Evolutionary conservation across 2,797 vertebrate genomes (phyloP), one percentile per base, ranked within the genome.

Genomic region (Chelon auratus): DNA sequence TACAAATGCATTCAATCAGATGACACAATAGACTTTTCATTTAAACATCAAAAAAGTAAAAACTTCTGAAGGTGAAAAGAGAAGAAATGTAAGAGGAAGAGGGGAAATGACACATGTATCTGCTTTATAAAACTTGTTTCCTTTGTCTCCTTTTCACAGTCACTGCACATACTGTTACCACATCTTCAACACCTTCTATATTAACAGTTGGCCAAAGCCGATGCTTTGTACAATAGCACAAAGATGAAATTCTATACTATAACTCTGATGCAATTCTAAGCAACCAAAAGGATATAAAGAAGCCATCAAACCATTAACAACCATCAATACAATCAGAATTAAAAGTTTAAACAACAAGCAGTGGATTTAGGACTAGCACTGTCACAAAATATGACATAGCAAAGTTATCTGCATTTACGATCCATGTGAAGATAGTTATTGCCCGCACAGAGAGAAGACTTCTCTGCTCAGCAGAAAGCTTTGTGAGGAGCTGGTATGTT

Each of bases 61-160:
- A 52, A 68, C 43, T 30, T 67, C 26, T 62, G 15, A 58, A 54
- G 9, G 45, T 61, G 56, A 69, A 30, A 64, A 14, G 22, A 57
- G 10, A 47, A 45, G 37, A 50, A 26, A 18, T 3, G 2, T 37
- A 43, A 55, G 24, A 52, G 11, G 26, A 45, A 9, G 48, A 65
- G 3, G 9, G 10, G 37, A 5, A 22, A 22, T 45, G 48, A 62
- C 10, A 8, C 37, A 9, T 3, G 15, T 17, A 64, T 59, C 52
- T 67, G 39, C 40, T 72, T 72, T 11, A 39, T 17, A 5, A 18
- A 54, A 15, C 33, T 12, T 47, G 33, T 8, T 69, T 53, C 9
- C 11, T 47, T 47, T 48, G 20, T 52, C 26, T 60, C 17, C 5
- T 53, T 59, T 68, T 4, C 65, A 13, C 18, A n/a, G 36, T 18